Conservation (phyloP, 2,888 invertebrate genomes). For the Agriopis leucophaearia region DNA sequence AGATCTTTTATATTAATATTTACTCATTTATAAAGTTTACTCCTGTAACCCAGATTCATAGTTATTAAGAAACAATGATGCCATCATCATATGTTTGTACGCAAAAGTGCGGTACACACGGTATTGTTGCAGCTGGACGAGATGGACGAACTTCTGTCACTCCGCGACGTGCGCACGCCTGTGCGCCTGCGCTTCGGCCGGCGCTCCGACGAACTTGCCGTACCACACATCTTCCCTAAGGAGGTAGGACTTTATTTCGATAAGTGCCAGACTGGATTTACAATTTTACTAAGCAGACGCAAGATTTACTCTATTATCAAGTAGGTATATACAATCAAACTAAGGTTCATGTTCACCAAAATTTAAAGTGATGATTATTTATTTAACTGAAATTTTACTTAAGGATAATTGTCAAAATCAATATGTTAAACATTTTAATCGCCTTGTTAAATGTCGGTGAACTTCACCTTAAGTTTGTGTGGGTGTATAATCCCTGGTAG, state of each 20-base stretch:
- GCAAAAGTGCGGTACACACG: neutral
- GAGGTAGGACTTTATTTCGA: constrained; percentile 61
- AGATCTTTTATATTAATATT: too few relatives aligned
- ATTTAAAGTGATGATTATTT: too few relatives aligned
- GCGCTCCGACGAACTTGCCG: constrained; percentile 79
- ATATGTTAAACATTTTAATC: too few relatives aligned
- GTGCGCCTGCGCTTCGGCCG: constrained; percentile 84
- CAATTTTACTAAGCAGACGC: too few relatives aligned
- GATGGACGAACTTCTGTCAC: constrained; percentile 76
- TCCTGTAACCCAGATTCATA: neutral
- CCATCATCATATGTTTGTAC: neutral
- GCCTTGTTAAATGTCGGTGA: too few relatives aligned
- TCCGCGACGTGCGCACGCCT: constrained; percentile 77
- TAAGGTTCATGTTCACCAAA: too few relatives aligned
- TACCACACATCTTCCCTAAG: constrained; percentile 81
- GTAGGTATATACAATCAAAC: too few relatives aligned
- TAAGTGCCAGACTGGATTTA: neutral
- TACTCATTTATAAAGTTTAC: neutral
- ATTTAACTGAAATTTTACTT: too few relatives aligned
- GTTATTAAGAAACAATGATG: neutral
- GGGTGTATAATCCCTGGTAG: too few relatives aligned
- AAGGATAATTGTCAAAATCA: too few relatives aligned
- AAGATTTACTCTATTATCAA: too few relatives aligned
- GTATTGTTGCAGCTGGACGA: constrained; percentile 68
- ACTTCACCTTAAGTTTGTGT: too few relatives aligned